Evolutionary conservation across 2,113 vertebrate genomes (phyloP).

Genomic region (Oreotrochilus melanogaster): DNA sequence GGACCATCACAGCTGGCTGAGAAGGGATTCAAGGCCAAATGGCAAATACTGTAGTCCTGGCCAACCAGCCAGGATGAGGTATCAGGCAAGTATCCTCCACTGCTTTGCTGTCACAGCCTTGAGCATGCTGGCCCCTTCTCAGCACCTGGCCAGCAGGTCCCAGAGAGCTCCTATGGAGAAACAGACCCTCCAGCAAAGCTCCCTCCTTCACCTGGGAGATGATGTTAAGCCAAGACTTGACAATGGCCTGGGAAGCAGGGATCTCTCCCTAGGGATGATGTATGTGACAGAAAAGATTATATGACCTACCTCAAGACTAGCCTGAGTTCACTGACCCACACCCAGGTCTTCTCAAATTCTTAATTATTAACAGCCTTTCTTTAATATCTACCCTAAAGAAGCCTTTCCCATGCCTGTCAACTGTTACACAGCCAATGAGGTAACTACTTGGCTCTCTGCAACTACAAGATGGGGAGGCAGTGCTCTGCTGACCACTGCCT

Average conservation of each 20-base stretch:
- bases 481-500: neutral
- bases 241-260: neutral
- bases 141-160: neutral
- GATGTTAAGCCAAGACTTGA: neutral
- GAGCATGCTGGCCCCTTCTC: rapidly evolving
- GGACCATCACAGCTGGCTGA: neutral
- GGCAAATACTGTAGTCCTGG: neutral
- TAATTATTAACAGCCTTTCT: neutral
- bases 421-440: neutral
- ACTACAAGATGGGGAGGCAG: neutral
- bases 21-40: neutral
- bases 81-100: neutral
- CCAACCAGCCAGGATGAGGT: neutral
- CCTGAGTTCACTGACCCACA: neutral
- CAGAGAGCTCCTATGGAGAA: rapidly evolving
- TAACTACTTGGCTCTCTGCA: neutral
- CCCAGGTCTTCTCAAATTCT: neutral
- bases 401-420: neutral
- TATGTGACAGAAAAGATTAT: neutral
- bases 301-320: neutral
- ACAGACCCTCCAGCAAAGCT: neutral
- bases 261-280: neutral
- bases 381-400: neutral
- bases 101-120: neutral
- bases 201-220: neutral